Conservation (phyloP, 2,797 vertebrate species). For the Rousettus madagascariensis region DNA sequence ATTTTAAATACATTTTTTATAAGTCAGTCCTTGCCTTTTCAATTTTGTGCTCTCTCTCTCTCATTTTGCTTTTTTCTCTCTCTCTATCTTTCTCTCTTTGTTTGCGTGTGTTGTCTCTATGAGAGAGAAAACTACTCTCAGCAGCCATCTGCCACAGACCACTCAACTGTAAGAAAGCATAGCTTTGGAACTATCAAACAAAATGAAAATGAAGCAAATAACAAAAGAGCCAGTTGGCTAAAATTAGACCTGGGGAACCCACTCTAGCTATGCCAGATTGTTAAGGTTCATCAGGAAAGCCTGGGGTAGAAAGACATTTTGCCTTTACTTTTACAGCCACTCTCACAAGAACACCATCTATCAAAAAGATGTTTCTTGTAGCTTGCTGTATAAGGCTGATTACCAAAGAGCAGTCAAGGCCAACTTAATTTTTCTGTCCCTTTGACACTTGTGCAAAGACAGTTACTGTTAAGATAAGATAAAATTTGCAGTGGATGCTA, state of each 20-base stretch:
- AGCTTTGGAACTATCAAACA: constrained; percentile 58
- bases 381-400: neutral
- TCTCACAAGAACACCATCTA: neutral
- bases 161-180: constrained; percentile 38
- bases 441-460: neutral
- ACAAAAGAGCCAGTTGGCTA: constrained; percentile 1
- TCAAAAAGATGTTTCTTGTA: neutral
- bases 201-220: constrained; percentile 57
- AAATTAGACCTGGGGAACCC: neutral
- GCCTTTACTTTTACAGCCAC: neutral
- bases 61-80: neutral
- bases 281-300: neutral
- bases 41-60: neutral
- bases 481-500: neutral
- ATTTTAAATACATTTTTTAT: constrained; percentile 68
- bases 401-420: neutral
- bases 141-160: constrained; percentile 38
- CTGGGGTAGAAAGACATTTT: neutral
- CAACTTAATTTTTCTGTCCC: neutral
- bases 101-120: neutral
- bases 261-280: neutral
- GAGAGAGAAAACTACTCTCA: constrained; percentile 53
- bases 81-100: neutral
- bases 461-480: neutral
- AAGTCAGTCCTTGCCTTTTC: too few relatives aligned